Evolutionary conservation across 2,113 vertebrate genomes (phyloP).

Genomic region (Thymallus thymallus): DNA sequence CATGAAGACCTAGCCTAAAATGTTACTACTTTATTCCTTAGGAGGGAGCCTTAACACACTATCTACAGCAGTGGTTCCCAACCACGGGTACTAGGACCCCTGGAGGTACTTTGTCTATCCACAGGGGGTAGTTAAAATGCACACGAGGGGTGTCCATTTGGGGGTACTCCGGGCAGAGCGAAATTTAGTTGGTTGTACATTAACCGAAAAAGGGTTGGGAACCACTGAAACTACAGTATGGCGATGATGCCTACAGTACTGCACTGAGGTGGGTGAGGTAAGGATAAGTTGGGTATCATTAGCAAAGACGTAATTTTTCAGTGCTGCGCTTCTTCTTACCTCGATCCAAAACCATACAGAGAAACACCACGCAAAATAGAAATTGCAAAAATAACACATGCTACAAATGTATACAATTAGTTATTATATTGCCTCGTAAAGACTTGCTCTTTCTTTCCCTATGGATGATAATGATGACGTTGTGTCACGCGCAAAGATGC

Average conservation of each 20-base stretch:
- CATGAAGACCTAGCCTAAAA: background rate
- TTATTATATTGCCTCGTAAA: background rate
- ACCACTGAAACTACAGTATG: background rate
- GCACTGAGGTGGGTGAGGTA: background rate
- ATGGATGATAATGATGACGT: slow-evolving; percentile 33
- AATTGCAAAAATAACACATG: background rate
- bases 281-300: background rate
- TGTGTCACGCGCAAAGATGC: slow-evolving; percentile 71
- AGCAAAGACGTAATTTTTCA: slow-evolving; percentile 2
- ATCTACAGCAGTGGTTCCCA: too few species aligned
- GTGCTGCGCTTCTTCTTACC: background rate
- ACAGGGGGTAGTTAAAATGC: too few species aligned
- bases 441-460: slow-evolving; percentile 23
- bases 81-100: too few species aligned
- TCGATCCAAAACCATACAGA: background rate
- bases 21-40: too few species aligned
- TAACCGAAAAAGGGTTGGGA: too few species aligned
- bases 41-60: too few species aligned
- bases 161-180: too few species aligned
- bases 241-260: too few species aligned
- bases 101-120: too few species aligned
- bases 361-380: background rate
- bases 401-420: slow-evolving; percentile 27
- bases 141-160: too few species aligned
- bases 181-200: background rate